Percentiles rank a stretch among this genome's conserved stretches.
Evolutionary conservation across 2,888 invertebrate species (phyloP).

Genomic region (Ethmia dodecea): DNA sequence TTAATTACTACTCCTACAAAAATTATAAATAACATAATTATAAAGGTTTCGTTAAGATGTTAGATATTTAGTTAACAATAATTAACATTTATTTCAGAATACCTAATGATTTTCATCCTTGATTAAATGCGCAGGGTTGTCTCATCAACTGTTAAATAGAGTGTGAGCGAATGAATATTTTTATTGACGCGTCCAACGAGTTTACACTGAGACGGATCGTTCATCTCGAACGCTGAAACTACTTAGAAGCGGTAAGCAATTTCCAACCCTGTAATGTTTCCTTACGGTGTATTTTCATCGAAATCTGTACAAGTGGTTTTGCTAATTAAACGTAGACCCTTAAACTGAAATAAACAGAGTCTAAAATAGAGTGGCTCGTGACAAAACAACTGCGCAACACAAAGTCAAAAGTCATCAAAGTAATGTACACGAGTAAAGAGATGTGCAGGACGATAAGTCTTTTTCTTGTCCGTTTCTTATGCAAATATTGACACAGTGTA

Average conservation of each 20-base stretch:
- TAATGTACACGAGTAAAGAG: constrained; percentile 47
- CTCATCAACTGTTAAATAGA: constrained; percentile 70
- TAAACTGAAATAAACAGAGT: constrained; percentile 25
- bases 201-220: constrained; percentile 38
- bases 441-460: constrained; percentile 62
- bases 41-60: no score
- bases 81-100: no score
- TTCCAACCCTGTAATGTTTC: background rate
- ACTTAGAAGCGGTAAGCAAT: constrained; percentile 6
- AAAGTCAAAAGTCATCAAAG: constrained; percentile 56
- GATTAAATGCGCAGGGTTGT: constrained; percentile 44
- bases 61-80: no score
- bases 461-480: constrained; percentile 71
- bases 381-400: constrained; percentile 25
- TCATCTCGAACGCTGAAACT: constrained; percentile 20
- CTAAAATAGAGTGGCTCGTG: constrained; percentile 3
- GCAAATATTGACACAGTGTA: constrained; percentile 74
- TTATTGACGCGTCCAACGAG: constrained; percentile 68
- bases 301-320: no score
- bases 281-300: constrained; percentile 25
- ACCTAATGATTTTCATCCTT: no score
- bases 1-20: no score
- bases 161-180: constrained; percentile 75
- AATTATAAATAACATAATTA: no score
- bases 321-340: constrained; percentile 24